Evolutionary conservation across 2,113 vertebrate genomes (phyloP).

Genomic region (Toxotes jaculatrix): DNA sequence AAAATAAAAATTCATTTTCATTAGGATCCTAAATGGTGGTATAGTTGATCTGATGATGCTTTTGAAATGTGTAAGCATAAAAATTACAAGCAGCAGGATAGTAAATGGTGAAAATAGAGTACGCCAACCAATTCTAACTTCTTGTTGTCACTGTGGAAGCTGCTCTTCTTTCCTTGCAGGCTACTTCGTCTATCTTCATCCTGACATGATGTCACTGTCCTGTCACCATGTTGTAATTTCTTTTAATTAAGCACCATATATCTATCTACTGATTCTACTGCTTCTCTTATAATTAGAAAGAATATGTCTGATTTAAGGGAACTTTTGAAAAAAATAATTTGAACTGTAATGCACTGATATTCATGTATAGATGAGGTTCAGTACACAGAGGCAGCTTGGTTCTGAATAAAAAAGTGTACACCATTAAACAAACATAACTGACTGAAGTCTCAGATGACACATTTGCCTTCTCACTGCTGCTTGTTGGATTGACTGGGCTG

Average conservation of each 20-base stretch:
- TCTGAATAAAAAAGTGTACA: background rate
- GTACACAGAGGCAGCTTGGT: background rate
- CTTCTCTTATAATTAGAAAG: background rate
- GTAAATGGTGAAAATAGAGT: no score
- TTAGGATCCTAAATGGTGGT: background rate
- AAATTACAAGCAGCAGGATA: background rate
- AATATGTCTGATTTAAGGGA: background rate
- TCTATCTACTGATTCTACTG: background rate
- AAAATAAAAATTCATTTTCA: background rate
- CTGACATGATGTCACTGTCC: background rate
- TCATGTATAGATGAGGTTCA: background rate
- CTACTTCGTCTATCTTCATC: background rate
- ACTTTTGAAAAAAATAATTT: background rate
- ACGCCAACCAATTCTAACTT: background rate
- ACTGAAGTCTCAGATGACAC: constrained; percentile 25
- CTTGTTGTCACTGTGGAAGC: background rate
- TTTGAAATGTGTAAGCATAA: constrained; percentile 2
- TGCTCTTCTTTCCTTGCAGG: background rate
- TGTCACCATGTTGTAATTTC: background rate
- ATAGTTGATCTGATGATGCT: background rate
- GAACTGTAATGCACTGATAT: background rate
- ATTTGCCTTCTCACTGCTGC: constrained; percentile 29
- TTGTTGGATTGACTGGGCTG: constrained; percentile 39
- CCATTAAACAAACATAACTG: constrained; percentile 5
- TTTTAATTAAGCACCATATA: background rate